Percentiles rank a stretch among this genome's conserved stretches.
Conservation (phyloP, 2,797 vertebrate species). For the Halcyon badia region DNA sequence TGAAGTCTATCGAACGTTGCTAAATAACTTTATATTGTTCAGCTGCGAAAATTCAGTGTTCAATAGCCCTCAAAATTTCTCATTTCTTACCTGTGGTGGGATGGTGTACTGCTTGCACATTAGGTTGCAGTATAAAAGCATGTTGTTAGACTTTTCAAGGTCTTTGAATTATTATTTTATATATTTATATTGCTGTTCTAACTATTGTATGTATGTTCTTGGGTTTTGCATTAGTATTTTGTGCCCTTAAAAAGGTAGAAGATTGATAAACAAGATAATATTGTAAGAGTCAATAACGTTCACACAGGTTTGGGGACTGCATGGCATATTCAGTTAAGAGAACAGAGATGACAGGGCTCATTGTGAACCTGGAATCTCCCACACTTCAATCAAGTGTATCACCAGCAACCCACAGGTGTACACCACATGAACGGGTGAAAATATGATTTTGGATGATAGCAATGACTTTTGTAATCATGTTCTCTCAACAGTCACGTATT, state of each 20-base stretch:
- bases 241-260: conserved; percentile 58
- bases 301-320: conserved; percentile 44
- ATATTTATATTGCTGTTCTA: not conserved
- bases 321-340: not conserved
- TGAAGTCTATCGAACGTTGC: conserved; percentile 42
- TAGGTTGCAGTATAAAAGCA: conserved; percentile 52
- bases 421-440: conserved; percentile 14
- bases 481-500: not conserved
- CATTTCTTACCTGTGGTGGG: conserved; percentile 79
- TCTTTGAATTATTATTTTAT: conserved; percentile 33
- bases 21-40: conserved; percentile 66
- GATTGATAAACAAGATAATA: conserved; percentile 52
- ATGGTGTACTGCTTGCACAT: conserved; percentile 50
- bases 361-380: not conserved
- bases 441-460: not conserved
- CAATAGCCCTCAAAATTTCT: conserved; percentile 82
- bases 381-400: conserved; percentile 1
- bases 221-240: conserved; percentile 62
- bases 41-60: conserved; percentile 75
- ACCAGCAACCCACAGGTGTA: conserved; percentile 30
- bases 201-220: conserved; percentile 35
- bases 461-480: conserved; percentile 19
- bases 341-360: not conserved
- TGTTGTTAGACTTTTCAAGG: conserved; percentile 43
- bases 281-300: conserved; percentile 21